These are phyloP conservation scores for Dynastes hyllus DNA, from an alignment of 2,888 invertebrate species.

Conservation along the genomic window DNA sequence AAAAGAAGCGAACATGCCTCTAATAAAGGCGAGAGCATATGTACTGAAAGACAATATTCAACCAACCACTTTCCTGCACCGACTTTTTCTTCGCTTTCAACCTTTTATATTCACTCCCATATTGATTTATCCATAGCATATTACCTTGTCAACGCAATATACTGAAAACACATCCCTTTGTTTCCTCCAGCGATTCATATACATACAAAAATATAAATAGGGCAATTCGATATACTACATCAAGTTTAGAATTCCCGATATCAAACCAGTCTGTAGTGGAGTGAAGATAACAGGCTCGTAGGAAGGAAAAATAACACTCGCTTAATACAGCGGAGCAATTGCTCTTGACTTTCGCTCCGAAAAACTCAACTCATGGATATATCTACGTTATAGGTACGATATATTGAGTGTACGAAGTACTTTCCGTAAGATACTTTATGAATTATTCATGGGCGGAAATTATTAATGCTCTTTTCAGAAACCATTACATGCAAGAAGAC, in stretches of 20 bases:
- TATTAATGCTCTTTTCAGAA: constrained; percentile 17
- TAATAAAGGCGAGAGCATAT: not conserved
- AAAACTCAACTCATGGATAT: constrained; percentile 9
- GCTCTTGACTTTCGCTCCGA: constrained; percentile 28
- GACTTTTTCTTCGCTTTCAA: not conserved
- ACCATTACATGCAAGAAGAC: constrained; percentile 9
- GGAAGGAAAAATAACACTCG: constrained; percentile 26
- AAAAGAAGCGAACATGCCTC: not conserved
- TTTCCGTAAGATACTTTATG: constrained; percentile 21
- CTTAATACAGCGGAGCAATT: constrained; percentile 30
- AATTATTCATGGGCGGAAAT: constrained; percentile 25
- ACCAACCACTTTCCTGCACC: not conserved
- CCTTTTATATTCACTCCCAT: not conserved
- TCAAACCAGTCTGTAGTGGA: not conserved
- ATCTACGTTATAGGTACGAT: not conserved
- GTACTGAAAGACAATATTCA: not conserved
- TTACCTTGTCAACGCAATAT: constrained; percentile 30
- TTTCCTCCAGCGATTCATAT: constrained; percentile 1
- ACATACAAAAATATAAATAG: constrained; percentile 24
- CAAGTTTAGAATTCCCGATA: constrained; percentile 19
- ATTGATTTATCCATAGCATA: constrained; percentile 35
- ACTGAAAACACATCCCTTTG: not conserved
- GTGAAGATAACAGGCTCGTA: constrained; percentile 29
- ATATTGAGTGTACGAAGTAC: constrained; percentile 16
- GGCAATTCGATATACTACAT: constrained; percentile 29